Evolutionary conservation across 2,113 vertebrate genomes (phyloP).

Genomic region (Sander vitreus): DNA sequence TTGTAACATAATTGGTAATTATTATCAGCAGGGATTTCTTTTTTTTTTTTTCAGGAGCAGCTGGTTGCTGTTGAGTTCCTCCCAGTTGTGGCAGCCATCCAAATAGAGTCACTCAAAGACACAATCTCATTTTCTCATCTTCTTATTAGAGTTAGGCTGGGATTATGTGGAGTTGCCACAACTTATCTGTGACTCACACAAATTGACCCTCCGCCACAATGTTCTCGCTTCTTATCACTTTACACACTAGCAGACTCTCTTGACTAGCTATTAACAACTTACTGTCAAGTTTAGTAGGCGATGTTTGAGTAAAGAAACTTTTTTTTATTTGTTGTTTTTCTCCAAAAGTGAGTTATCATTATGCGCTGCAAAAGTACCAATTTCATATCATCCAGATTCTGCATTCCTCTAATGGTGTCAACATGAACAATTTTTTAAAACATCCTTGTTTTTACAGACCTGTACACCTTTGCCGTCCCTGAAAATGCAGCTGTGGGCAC

Average conservation of each 20-base stretch:
- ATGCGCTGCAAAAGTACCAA: neutral
- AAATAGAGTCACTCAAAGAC: constrained; percentile 64
- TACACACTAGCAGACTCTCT: constrained; percentile 38
- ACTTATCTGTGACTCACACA: constrained; percentile 69
- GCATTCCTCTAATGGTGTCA: constrained; percentile 10
- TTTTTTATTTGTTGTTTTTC: constrained; percentile 6
- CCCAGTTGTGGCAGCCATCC: constrained; percentile 52
- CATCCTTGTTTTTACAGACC: constrained; percentile 73
- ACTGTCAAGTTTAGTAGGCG: constrained; percentile 10
- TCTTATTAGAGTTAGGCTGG: constrained; percentile 68
- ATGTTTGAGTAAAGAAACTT: constrained; percentile 32
- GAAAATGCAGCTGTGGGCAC: constrained; percentile 87
- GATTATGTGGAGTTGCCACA: constrained; percentile 69
- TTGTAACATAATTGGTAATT: constrained; percentile 66
- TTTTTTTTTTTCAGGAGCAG: constrained; percentile 38
- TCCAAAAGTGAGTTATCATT: neutral
- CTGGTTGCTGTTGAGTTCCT: constrained; percentile 54
- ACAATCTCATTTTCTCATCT: constrained; percentile 77
- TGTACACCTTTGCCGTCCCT: constrained; percentile 88
- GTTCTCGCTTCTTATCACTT: constrained; percentile 63
- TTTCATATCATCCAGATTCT: neutral
- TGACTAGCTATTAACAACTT: constrained; percentile 45
- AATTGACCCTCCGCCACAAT: constrained; percentile 73
- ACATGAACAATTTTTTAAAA: neutral
- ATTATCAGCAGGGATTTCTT: constrained; percentile 44